Evolutionary conservation across 2,113 vertebrate genomes (phyloP), one percentile per base, ranked within the genome.

Genomic region (Polyodon spathula): DNA sequence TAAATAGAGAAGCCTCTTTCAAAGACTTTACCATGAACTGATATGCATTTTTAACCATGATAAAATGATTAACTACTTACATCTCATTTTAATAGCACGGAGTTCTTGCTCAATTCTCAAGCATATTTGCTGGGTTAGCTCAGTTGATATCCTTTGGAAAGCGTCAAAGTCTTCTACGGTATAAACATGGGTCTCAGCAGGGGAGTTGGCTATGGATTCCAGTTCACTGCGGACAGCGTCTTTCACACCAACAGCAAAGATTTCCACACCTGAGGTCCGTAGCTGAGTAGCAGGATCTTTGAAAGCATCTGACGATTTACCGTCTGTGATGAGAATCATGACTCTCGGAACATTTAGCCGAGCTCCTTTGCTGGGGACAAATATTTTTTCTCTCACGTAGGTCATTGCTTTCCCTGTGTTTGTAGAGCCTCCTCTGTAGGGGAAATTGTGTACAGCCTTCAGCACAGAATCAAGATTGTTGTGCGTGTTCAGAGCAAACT

Each of bases 101-200:
- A 86, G 79, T 59, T 99, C 95, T 76, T 99, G 95, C 71, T 98
- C 94, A 73, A 99, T 99, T 73, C 94, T 85, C 57, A 98, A 81
- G 65, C 96, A 99, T 68, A 99, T 93, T 61, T 95, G 97, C 75
- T 97, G 92, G 8, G 94, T 97, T 53, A 99, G 90, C 71, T 99
- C 93, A 77, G 97, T 94, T 2, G 95, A 97, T 75, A 99, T 98
- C 76, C 93, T 92, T 75, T 97, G 92, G 71, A 99, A 97, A 64
- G 95, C 95, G 77, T 98, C 95, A 74, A 99, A 99, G 75, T 97
- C 95, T 76, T 98, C 95, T 66, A 99, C 95, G n/a, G 93, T 92
- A 58, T 88, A 99, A 57, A 99, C 95, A 0, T 99, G 96, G 50
- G 85, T 93, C 40, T 96, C 89, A 0, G 90, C 67, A 27, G 96